Evolutionary conservation across 1,140 invertebrate species (phyloP).

Genomic region (Zaprionus inermis): DNA sequence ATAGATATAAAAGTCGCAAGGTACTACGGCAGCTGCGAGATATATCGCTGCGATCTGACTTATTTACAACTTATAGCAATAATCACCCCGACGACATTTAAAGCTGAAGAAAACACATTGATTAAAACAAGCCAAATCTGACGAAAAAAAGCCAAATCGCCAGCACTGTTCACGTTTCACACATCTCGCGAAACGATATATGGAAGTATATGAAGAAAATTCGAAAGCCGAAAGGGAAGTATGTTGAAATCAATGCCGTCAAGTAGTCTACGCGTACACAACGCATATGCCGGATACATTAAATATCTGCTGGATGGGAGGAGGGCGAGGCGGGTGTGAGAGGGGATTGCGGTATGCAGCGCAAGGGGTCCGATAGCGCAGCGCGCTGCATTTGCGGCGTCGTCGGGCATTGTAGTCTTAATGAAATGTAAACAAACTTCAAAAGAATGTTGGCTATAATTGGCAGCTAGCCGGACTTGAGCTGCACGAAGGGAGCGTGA

Average conservation of each 20-base stretch:
- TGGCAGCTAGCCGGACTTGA: conserved; percentile 58
- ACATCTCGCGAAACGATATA: not conserved
- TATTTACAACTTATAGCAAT: too few species aligned
- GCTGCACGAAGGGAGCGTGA: too few species aligned
- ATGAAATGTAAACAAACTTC: conserved; percentile 81
- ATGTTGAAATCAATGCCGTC: conserved; percentile 66
- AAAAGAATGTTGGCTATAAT: conserved; percentile 77
- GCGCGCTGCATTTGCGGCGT: conserved; percentile 49
- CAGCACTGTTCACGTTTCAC: not conserved
- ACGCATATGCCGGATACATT: conserved; percentile 58
- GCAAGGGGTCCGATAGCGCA: conserved; percentile 11
- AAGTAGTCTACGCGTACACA: conserved; percentile 52
- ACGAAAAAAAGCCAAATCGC: not conserved
- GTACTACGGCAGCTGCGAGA: too few species aligned
- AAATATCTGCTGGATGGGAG: conserved; percentile 6
- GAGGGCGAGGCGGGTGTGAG: not conserved
- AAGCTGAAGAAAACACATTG: too few species aligned
- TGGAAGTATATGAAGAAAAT: not conserved
- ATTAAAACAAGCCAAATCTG: too few species aligned
- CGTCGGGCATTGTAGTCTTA: conserved; percentile 63
- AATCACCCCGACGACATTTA: too few species aligned
- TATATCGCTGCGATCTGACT: too few species aligned
- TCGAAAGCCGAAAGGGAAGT: conserved; percentile 38
- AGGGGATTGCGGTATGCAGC: conserved; percentile 1
- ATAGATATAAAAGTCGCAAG: too few species aligned